These are phyloP conservation scores for Corvus hawaiiensis DNA, from an alignment of 2,113 vertebrate genomes.

Conservation along the genomic window DNA sequence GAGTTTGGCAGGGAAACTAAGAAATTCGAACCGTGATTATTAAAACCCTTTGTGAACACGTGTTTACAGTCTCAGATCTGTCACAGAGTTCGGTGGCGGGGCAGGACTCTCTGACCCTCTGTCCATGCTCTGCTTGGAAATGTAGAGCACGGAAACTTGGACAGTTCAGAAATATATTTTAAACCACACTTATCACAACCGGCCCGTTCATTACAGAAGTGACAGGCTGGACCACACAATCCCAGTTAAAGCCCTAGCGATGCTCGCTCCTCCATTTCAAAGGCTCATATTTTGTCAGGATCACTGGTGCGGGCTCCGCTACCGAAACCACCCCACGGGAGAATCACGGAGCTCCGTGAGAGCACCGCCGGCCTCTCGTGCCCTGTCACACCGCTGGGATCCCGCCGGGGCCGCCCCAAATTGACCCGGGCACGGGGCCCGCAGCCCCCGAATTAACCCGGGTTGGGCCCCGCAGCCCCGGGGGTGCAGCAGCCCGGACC, in stretches of 20 bases:
- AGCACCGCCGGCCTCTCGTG: too few relatives aligned
- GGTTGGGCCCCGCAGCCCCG: too few relatives aligned
- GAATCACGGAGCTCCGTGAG: fast-evolving
- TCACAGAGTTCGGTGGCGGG: fast-evolving
- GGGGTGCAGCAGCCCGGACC: background rate
- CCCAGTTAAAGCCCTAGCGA: background rate
- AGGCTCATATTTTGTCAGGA: background rate
- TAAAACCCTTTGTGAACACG: background rate
- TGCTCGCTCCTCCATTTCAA: background rate
- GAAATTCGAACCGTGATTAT: background rate
- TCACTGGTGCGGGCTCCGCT: background rate
- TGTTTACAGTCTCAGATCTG: background rate
- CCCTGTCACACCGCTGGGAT: background rate
- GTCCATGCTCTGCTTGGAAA: background rate
- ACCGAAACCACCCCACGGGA: background rate
- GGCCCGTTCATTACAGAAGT: fast-evolving
- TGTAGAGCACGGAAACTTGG: too few relatives aligned
- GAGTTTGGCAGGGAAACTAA: background rate
- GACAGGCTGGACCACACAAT: background rate
- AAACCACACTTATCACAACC: background rate
- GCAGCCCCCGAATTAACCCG: background rate
- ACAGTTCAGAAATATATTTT: background rate
- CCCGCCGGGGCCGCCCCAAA: too few relatives aligned
- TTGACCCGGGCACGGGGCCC: too few relatives aligned
- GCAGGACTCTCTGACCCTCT: background rate